phyloP scores from a whole-genome alignment of 2,113 vertebrate species.

The Barnardius zonarius region DNA sequence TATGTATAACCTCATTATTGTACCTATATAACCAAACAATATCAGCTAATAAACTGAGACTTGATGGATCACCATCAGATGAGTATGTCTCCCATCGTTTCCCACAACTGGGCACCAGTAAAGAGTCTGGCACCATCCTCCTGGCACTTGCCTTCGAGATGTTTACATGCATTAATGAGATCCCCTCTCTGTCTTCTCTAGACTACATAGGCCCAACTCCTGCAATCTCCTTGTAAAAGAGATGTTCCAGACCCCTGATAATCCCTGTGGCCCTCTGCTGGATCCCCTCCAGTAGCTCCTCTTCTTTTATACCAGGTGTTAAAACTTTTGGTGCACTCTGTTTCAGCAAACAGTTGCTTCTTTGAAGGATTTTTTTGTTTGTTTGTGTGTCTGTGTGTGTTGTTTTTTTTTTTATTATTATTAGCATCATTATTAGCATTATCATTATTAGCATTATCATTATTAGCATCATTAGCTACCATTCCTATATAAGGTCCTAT shows the following conservation, averaged over 20 bases:
- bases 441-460: neutral
- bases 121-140: neutral
- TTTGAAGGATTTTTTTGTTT: neutral
- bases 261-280: neutral
- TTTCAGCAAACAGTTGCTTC: fast-evolving
- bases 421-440: neutral
- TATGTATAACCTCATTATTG: too few relatives aligned
- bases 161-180: neutral
- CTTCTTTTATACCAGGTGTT: neutral
- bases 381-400: neutral
- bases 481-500: neutral
- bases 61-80: too few relatives aligned
- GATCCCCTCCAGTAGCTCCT: neutral
- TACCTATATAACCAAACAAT: too few relatives aligned
- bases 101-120: neutral
- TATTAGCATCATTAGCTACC: neutral
- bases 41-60: too few relatives aligned
- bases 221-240: neutral
- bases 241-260: neutral
- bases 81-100: too few relatives aligned
- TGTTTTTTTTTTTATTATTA: neutral
- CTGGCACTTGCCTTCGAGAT: neutral
- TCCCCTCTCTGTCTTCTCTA: neutral
- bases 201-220: neutral
- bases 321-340: neutral